phyloP scores from a whole-genome alignment of 2,113 vertebrate genomes.

The Myanophis thanlyinensis region DNA sequence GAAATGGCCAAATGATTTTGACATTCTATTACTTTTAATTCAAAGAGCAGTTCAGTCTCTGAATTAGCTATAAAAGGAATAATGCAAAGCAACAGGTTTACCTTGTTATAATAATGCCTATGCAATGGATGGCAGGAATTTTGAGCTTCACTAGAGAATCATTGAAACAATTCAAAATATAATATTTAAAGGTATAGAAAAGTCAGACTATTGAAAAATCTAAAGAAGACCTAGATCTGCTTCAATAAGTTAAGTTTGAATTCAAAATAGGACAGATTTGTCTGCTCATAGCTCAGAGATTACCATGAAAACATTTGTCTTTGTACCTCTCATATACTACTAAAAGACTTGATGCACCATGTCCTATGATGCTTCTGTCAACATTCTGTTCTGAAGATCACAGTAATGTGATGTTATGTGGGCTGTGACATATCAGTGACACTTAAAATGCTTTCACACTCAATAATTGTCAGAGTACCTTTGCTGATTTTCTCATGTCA shows the following conservation, averaged over 20 bases:
- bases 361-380: slow-evolving; percentile 57
- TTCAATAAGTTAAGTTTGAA: slow-evolving; percentile 10
- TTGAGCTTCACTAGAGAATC: neutral
- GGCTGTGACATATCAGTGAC: slow-evolving; percentile 45
- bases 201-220: neutral
- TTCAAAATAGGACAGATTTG: slow-evolving; percentile 43
- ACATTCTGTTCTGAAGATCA: slow-evolving; percentile 28
- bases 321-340: slow-evolving; percentile 41
- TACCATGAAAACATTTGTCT: slow-evolving; percentile 49
- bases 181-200: neutral
- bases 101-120: neutral
- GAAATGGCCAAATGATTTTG: neutral
- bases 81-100: neutral
- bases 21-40: neutral
- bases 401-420: slow-evolving; percentile 44
- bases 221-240: slow-evolving; percentile 17
- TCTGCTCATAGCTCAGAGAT: slow-evolving; percentile 33
- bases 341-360: slow-evolving; percentile 49
- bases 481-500: slow-evolving; percentile 28
- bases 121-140: neutral
- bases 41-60: neutral
- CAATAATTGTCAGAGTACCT: slow-evolving; percentile 40
- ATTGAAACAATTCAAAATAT: neutral
- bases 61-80: neutral
- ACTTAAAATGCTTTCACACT: slow-evolving; percentile 45